phyloP scores from a whole-genome alignment of 2,113 vertebrate species.

The Spea bombifrons region DNA sequence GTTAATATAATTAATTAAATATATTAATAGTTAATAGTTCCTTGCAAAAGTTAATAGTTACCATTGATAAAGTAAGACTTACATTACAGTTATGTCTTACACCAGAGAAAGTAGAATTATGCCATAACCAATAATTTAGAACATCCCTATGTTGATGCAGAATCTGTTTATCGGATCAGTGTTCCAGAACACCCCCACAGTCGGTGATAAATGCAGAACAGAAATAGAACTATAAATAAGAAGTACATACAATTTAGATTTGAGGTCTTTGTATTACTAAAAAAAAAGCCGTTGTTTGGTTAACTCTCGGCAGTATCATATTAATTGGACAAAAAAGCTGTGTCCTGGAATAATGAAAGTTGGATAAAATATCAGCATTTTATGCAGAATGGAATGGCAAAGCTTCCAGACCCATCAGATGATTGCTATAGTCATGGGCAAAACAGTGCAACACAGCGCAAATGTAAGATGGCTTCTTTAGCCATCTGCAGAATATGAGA shows the following conservation, averaged over 20 bases:
- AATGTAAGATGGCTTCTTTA: constrained; percentile 66
- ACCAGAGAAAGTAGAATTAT: too few relatives aligned
- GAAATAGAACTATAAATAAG: too few relatives aligned
- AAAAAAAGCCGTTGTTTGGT: constrained; percentile 11
- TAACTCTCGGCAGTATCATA: constrained; percentile 37
- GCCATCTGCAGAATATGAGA: constrained; percentile 79
- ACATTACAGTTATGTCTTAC: too few relatives aligned
- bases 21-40: too few relatives aligned
- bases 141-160: too few relatives aligned
- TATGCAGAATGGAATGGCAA: constrained; percentile 41
- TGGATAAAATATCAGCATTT: constrained; percentile 43
- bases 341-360: constrained; percentile 40
- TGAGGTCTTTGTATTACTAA: neutral
- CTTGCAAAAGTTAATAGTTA: too few relatives aligned
- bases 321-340: constrained; percentile 40
- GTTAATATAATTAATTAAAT: too few relatives aligned
- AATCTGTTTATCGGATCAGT: too few relatives aligned
- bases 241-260: constrained; percentile 33
- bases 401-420: constrained; percentile 50
- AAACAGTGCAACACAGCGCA: constrained; percentile 53
- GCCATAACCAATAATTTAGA: too few relatives aligned
- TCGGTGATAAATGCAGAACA: too few relatives aligned
- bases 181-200: too few relatives aligned
- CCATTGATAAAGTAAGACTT: too few relatives aligned
- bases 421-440: constrained; percentile 53